Evolutionary conservation across 2,888 invertebrate species (phyloP).

Genomic region (Coenonympha arcania): DNA sequence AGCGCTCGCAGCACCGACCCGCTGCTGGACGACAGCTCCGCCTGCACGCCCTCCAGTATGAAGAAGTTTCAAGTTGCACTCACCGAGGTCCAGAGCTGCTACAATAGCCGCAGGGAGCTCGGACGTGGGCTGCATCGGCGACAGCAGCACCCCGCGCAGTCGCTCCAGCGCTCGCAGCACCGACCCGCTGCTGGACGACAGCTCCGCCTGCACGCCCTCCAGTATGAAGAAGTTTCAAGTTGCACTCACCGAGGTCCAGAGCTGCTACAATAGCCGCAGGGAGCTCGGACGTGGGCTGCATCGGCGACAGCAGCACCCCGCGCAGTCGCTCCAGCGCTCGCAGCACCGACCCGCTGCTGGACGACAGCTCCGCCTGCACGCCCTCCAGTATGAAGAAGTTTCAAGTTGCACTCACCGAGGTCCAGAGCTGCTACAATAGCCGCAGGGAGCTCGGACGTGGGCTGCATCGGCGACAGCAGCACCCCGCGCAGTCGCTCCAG

Average conservation of each 20-base stretch:
- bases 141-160: constrained; percentile 83
- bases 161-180: constrained; percentile 79
- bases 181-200: constrained; percentile 39
- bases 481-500: constrained; percentile 86
- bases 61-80: too few species aligned
- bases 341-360: constrained; percentile 41
- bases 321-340: constrained; percentile 85
- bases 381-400: neutral
- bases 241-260: too few species aligned
- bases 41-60: too few species aligned
- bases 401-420: too few species aligned
- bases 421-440: constrained; percentile 88
- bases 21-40: too few species aligned
- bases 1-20: constrained; percentile 69
- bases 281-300: constrained; percentile 80
- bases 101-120: constrained; percentile 87
- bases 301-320: constrained; percentile 84
- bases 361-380: too few species aligned
- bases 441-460: constrained; percentile 79
- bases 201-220: too few species aligned
- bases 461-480: constrained; percentile 87
- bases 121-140: constrained; percentile 81
- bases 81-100: constrained; percentile 82
- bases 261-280: constrained; percentile 86
- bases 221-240: neutral